A percentile compares a stretch with the other conserved stretches of the same genome.
phyloP scores from a whole-genome alignment of 2,888 invertebrate species.

The Hypomecis punctinalis region DNA sequence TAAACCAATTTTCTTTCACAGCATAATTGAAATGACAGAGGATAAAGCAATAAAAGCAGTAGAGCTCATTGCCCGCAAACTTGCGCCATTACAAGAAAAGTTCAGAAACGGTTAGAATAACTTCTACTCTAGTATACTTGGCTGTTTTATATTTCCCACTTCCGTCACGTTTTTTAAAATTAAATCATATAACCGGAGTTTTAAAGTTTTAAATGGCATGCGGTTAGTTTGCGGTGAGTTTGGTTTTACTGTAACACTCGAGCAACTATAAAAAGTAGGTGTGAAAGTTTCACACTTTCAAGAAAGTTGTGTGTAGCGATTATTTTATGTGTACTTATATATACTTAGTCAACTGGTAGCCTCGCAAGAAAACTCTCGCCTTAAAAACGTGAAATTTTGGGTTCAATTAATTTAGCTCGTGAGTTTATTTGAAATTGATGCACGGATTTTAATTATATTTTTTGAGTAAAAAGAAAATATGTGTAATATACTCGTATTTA shows the following conservation, averaged over 20 bases:
- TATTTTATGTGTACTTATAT: no score
- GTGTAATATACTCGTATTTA: no score
- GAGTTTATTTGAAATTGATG: no score
- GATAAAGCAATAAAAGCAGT: slow-evolving; percentile 1
- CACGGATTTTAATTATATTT: no score
- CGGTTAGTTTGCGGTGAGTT: slow-evolving; percentile 31
- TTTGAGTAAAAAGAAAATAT: no score
- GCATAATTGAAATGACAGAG: not conserved
- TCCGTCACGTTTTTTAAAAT: slow-evolving; percentile 44
- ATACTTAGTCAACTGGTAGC: no score
- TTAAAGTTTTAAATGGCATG: slow-evolving; percentile 49
- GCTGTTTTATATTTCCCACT: slow-evolving; percentile 42
- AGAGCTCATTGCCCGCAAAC: slow-evolving; percentile 23
- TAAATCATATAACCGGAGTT: slow-evolving; percentile 51
- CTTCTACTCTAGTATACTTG: slow-evolving; percentile 19
- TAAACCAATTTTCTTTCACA: not conserved
- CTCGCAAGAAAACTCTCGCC: no score
- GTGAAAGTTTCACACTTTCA: no score
- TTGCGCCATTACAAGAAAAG: slow-evolving; percentile 20
- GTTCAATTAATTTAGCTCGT: no score
- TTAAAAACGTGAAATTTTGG: no score
- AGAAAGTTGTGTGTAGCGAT: no score
- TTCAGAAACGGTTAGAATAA: slow-evolving; percentile 6
- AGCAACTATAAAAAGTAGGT: no score
- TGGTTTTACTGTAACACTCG: not conserved